phyloP scores from a whole-genome alignment of 1,140 invertebrate genomes.

The Drosophila biarmipes region DNA sequence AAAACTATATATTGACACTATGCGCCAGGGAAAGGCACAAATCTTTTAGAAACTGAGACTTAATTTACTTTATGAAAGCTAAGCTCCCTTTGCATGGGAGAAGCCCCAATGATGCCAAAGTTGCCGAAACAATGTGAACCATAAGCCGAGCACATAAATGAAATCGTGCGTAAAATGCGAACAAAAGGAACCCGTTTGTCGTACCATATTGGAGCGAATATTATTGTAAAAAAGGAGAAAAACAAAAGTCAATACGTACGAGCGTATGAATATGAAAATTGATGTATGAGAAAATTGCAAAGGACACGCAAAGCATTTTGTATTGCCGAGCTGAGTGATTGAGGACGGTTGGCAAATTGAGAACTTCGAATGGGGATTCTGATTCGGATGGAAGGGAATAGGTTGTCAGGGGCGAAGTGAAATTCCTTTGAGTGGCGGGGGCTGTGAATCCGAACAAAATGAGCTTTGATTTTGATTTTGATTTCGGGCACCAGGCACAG shows the following conservation, averaged over 20 bases:
- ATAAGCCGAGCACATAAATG: constrained; percentile 61
- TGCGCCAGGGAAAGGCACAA: too few species aligned
- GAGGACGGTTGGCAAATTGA: constrained; percentile 47
- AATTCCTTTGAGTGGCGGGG: constrained; percentile 4
- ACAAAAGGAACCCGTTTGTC: constrained; percentile 65
- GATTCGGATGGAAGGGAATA: constrained; percentile 29
- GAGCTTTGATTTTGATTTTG: constrained; percentile 78
- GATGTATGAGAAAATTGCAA: constrained; percentile 80
- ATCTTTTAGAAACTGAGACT: constrained; percentile 12
- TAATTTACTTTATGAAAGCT: constrained; percentile 67
- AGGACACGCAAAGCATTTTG: constrained; percentile 75
- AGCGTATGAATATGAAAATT: constrained; percentile 75
- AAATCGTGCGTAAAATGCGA: constrained; percentile 79
- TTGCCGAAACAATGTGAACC: constrained; percentile 35
- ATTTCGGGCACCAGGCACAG: constrained; percentile 54
- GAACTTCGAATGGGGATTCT: constrained; percentile 36
- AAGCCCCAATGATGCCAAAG: constrained; percentile 23
- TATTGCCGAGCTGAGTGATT: constrained; percentile 63
- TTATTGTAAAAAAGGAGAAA: constrained; percentile 46
- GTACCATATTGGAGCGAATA: constrained; percentile 49
- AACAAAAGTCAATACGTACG: constrained; percentile 32
- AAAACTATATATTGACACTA: background rate
- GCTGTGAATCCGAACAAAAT: constrained; percentile 36
- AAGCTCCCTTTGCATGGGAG: constrained; percentile 13
- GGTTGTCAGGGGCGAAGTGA: background rate